Conservation (phyloP, 2,797 vertebrate genomes). For the Enteromius anoplus region DNA sequence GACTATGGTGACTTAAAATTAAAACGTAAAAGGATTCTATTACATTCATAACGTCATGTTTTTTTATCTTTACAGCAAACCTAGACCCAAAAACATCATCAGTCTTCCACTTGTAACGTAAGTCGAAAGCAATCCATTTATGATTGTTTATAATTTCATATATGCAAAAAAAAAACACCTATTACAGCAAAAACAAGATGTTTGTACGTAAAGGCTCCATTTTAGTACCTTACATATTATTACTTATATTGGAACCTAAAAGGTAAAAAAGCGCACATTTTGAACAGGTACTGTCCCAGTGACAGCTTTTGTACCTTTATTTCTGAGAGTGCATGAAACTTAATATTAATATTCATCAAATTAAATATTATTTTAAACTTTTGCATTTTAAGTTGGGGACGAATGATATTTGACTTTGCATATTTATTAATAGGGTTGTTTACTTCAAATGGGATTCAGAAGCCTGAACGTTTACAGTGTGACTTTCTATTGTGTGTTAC, state of each 20-base stretch:
- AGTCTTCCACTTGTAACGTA: constrained; percentile 2
- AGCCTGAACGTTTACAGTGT: neutral
- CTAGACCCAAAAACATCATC: neutral
- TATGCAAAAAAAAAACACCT: neutral
- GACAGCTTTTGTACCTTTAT: too few species aligned
- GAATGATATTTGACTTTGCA: too few species aligned
- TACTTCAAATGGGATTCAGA: neutral
- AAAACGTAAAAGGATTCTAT: neutral
- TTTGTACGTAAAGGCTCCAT: too few species aligned
- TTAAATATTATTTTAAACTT: too few species aligned
- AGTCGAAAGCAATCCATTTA: neutral
- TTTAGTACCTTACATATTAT: too few species aligned
- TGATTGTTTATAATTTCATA: neutral
- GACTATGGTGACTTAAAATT: neutral
- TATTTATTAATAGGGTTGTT: neutral
- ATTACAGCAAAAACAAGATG: neutral
- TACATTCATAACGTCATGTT: neutral
- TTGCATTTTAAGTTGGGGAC: too few species aligned
- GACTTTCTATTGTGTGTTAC: neutral
- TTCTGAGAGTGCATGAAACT: too few species aligned
- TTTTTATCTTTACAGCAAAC: constrained; percentile 9
- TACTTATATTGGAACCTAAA: too few species aligned
- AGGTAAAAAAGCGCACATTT: too few species aligned
- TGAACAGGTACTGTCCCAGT: too few species aligned
- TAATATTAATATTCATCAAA: too few species aligned